Conservation (phyloP, 2,888 invertebrate genomes). For the Drosophila mimica region DNA sequence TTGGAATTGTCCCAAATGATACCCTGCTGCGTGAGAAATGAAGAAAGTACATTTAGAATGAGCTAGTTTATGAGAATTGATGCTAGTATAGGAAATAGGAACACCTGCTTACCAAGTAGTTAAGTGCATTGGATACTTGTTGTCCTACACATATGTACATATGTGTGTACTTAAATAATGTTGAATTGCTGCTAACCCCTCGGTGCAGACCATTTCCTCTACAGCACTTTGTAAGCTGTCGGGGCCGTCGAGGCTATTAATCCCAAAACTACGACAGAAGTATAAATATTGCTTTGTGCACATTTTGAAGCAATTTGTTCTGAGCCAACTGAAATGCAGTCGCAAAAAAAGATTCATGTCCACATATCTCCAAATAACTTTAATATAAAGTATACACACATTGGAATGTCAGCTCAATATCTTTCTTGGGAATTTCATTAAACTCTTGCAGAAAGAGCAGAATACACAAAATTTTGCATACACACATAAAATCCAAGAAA, state of each 20-base stretch:
- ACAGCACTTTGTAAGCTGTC: conserved; percentile 58
- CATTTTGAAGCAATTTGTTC: conserved; percentile 73
- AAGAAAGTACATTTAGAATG: neutral
- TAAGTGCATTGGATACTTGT: conserved; percentile 3
- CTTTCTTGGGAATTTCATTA: conserved; percentile 60
- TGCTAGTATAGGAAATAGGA: neutral
- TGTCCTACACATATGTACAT: neutral
- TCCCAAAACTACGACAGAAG: conserved; percentile 47
- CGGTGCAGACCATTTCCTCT: conserved; percentile 13
- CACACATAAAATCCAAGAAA: conserved; percentile 29
- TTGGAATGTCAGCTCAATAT: conserved; percentile 28
- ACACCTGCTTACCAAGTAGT: neutral
- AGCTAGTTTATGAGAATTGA: neutral
- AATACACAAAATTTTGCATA: conserved; percentile 29
- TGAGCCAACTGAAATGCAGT: conserved; percentile 20
- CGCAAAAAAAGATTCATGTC: conserved; percentile 4
- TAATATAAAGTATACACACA: conserved; percentile 13
- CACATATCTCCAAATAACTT: neutral
- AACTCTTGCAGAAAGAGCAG: conserved; percentile 51
- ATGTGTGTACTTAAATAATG: neutral
- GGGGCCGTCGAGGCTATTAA: conserved; percentile 64
- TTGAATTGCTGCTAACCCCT: conserved; percentile 19
- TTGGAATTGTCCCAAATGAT: neutral
- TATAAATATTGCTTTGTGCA: conserved; percentile 67
- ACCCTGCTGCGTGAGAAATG: too few relatives aligned